Base-by-base conservation (phyloP, 2,113 vertebrate species). In the Sceloporus undulatus region DNA sequence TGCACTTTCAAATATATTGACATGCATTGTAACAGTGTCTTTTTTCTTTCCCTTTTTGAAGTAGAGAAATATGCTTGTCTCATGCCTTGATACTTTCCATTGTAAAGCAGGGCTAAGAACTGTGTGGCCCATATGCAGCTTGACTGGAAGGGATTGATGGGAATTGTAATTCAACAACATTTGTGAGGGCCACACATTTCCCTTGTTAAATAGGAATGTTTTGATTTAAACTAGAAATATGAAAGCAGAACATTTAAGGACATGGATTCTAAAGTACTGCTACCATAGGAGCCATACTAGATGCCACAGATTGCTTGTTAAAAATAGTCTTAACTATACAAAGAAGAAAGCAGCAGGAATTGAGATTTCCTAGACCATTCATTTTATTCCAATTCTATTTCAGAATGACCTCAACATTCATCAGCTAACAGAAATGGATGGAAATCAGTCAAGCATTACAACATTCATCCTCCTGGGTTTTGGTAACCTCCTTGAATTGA, bases 391-490 rank as follows among this genome's bases (percentile, higher is more conserved):
- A 38, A 79, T 83, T 42, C 2, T 84, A 54, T 84, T 88, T 79
- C 82, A 88, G 87, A 68, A 84, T 79, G 25, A 23, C 48, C 29
- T 71, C 29, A 10, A 40, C 18, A n/a, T 84, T 16, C 18, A 71
- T 21, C 62, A 29, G 27, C 34, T 56, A 79, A 56, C 34, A 40
- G 21, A 40, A 40, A 29, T 34, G 68, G 75, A 34, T 23, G 18
- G 29, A 71, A 88, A 88, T 79, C 65, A 71, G 19, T 84, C 87
- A 54, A 79, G 16, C 34, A 25, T 65, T 23, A 71, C 75, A 84
- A 40, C 27, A 71, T 88, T 88, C 38, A 71, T 88, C 65, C 87
- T 88, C 10, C 34, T 88, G n/a, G 82, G 82, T 79, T 88, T 88
- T 84, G 87, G 87, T 11, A 56, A 84, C 40, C 25, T 59, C 23